These are phyloP conservation scores for Deladenus siricidicola DNA, from an alignment of 2,888 invertebrate genomes.

Conservation along the genomic window DNA sequence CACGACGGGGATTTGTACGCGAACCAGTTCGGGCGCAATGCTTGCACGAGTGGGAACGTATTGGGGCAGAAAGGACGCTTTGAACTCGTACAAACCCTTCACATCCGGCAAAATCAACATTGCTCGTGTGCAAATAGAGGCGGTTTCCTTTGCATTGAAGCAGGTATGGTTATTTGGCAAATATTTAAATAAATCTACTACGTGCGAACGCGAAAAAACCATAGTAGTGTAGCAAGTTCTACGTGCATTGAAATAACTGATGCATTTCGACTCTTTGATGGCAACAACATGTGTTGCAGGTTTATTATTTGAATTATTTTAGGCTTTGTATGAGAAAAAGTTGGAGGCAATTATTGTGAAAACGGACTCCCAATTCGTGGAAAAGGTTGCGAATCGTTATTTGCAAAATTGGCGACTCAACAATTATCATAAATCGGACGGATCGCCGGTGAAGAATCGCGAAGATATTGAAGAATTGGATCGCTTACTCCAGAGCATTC, in stretches of 20 bases:
- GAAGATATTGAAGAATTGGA: constrained; percentile 18
- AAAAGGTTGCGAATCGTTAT: constrained; percentile 12
- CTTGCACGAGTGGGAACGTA: neutral
- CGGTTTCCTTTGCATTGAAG: constrained; percentile 15
- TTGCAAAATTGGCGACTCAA: constrained; percentile 18
- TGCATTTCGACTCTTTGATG: too few relatives aligned
- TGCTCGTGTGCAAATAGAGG: constrained; percentile 5
- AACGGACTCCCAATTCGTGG: constrained; percentile 17
- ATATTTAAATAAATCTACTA: too few relatives aligned
- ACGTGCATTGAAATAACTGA: too few relatives aligned
- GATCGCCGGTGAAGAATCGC: constrained; percentile 20
- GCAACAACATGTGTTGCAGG: too few relatives aligned
- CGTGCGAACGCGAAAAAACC: too few relatives aligned
- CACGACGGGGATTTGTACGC: neutral
- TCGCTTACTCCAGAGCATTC: constrained; percentile 12
- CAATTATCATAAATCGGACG: constrained; percentile 19
- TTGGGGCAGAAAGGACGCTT: neutral
- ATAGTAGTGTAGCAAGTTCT: too few relatives aligned
- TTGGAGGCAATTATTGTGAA: constrained; percentile 16
- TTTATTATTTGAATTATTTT: neutral
- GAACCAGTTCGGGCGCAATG: neutral
- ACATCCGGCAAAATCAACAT: neutral
- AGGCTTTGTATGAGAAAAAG: constrained; percentile 23
- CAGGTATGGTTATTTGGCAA: constrained; percentile 4
- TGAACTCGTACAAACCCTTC: neutral